Evolutionary conservation across 2,888 invertebrate genomes (phyloP).

Genomic region (Morpho achilles): DNA sequence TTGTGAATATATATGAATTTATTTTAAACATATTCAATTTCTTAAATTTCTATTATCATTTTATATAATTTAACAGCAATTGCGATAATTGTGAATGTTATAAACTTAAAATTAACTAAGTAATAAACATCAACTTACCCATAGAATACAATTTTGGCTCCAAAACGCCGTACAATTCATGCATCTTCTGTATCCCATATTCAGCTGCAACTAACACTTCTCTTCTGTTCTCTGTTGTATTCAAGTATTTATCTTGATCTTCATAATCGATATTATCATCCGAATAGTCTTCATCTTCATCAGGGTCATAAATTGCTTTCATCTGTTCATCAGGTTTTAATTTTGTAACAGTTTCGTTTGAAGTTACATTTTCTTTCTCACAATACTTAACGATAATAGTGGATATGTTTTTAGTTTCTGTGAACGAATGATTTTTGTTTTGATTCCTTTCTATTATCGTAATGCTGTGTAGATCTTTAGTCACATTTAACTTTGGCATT

Average conservation of each 20-base stretch:
- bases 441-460: conserved; percentile 66
- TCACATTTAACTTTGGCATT: conserved; percentile 67
- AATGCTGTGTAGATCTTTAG: conserved; percentile 65
- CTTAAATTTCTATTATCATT: no score
- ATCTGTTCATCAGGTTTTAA: conserved; percentile 28
- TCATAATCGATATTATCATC: conserved; percentile 25
- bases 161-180: conserved; percentile 80
- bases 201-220: conserved; percentile 83
- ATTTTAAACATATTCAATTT: no score
- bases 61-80: no score
- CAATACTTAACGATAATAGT: conserved; percentile 69
- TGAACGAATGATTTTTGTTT: conserved; percentile 57
- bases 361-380: conserved; percentile 42
- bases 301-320: conserved; percentile 26
- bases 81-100: no score
- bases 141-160: conserved; percentile 84
- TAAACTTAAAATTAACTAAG: not conserved
- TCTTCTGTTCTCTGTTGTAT: conserved; percentile 45
- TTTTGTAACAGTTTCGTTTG: conserved; percentile 17
- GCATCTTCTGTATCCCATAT: conserved; percentile 83
- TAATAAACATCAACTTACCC: conserved; percentile 70
- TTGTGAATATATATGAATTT: no score
- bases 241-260: conserved; percentile 33
- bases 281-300: conserved; percentile 29
- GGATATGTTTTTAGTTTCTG: conserved; percentile 62